Percentiles rank a stretch among this genome's conserved stretches.
phyloP scores from a whole-genome alignment of 2,797 vertebrate genomes.

The Eulemur rubriventer region DNA sequence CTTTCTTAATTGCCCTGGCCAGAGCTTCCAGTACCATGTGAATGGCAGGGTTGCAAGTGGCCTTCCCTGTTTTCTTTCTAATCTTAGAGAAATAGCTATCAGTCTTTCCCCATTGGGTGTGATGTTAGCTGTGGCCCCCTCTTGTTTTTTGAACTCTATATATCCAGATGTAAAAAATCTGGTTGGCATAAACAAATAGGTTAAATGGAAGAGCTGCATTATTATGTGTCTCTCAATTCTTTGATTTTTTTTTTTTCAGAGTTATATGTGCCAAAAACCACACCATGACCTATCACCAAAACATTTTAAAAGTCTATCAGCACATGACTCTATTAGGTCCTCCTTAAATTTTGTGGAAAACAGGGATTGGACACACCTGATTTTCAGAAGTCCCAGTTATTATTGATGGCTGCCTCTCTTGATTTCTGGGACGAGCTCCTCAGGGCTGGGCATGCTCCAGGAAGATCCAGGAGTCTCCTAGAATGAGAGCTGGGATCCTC shows the following conservation, averaged over 20 bases:
- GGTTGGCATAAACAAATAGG: background rate
- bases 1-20: background rate
- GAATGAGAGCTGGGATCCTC: background rate
- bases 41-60: background rate
- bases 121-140: background rate
- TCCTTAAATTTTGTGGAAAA: background rate
- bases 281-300: background rate
- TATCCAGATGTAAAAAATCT: background rate
- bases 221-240: background rate
- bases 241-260: constrained; percentile 1
- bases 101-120: background rate
- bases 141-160: background rate
- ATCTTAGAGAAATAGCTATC: background rate
- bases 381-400: background rate
- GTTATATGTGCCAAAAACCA: background rate
- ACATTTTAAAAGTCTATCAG: background rate
- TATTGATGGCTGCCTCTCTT: background rate
- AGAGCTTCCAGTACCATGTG: background rate
- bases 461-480: background rate
- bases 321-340: background rate
- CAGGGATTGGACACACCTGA: background rate
- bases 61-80: background rate
- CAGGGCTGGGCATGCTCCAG: background rate
- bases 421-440: background rate
- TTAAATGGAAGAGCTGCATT: background rate